phyloP scores from a whole-genome alignment of 2,888 invertebrate species.

The Athalia cordata region DNA sequence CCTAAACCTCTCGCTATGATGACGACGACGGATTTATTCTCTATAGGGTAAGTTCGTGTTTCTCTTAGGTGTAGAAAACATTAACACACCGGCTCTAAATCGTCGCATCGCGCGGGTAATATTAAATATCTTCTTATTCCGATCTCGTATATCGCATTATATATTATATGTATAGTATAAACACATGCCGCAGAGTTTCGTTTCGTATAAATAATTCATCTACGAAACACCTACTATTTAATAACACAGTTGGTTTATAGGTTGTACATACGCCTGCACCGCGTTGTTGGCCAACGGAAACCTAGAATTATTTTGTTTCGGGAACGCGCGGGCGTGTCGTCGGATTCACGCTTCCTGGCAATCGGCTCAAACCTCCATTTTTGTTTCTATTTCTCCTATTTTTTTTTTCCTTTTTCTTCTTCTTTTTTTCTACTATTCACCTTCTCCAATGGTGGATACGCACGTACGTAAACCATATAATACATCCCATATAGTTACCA shows the following conservation, averaged over 20 bases:
- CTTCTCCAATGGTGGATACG: too few species aligned
- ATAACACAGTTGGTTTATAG: slow-evolving; percentile 29
- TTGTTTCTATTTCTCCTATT: too few species aligned
- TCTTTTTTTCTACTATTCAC: too few species aligned
- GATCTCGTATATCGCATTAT: slow-evolving; percentile 18
- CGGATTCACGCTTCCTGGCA: slow-evolving; percentile 45
- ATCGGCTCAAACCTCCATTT: slow-evolving; percentile 22
- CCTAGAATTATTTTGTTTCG: slow-evolving; percentile 40
- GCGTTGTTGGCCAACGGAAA: slow-evolving; percentile 31
- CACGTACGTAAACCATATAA: too few species aligned
- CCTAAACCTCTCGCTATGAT: too few species aligned
- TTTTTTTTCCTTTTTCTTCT: too few species aligned
- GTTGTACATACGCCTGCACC: not conserved
- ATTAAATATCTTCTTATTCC: slow-evolving; percentile 25
- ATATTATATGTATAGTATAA: not conserved
- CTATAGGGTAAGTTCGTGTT: too few species aligned
- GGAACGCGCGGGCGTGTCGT: slow-evolving; percentile 43
- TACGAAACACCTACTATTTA: slow-evolving; percentile 46
- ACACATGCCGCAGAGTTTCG: not conserved
- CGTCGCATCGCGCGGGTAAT: not conserved
- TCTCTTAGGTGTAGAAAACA: not conserved
- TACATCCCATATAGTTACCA: too few species aligned
- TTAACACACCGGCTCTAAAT: slow-evolving; percentile 2
- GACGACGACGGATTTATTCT: too few species aligned
- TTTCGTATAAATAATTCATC: slow-evolving; percentile 42